Conservation (phyloP, 1,140 invertebrate species). For the Leptestheria dahalacensis region DNA sequence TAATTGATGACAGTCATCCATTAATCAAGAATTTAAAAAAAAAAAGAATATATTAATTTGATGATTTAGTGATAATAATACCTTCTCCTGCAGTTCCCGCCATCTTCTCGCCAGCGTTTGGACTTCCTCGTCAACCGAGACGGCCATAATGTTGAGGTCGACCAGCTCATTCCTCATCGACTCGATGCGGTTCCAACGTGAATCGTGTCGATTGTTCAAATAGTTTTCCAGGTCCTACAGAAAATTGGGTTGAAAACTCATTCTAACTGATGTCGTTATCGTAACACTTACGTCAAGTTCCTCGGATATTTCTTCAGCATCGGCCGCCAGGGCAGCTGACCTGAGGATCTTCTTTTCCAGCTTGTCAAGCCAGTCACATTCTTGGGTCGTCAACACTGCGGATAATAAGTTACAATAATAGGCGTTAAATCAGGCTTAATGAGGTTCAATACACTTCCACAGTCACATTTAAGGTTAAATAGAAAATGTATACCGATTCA, state of each 20-base stretch:
- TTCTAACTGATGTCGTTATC: no score
- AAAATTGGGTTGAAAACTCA: no score
- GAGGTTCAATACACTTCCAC: no score
- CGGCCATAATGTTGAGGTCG: constrained; percentile 57
- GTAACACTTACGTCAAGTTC: constrained; percentile 62
- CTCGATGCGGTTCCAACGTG: constrained; percentile 54
- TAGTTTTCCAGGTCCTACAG: constrained; percentile 77
- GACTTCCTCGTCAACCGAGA: constrained; percentile 50
- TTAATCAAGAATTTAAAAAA: no score
- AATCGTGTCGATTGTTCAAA: constrained; percentile 55
- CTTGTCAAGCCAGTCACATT: constrained; percentile 64
- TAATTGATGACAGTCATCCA: no score
- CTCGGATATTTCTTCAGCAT: constrained; percentile 85
- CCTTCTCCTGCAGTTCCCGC: constrained; percentile 48
- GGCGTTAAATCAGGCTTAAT: no score
- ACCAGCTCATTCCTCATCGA: constrained; percentile 55
- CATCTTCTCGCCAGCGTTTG: constrained; percentile 47
- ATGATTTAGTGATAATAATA: constrained; percentile 22
- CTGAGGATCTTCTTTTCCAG: constrained; percentile 60
- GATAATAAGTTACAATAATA: constrained; percentile 13
- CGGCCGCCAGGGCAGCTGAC: constrained; percentile 53
- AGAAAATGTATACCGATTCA: no score
- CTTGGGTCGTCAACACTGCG: constrained; percentile 51
- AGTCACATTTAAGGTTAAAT: no score
- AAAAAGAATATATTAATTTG: neutral